These are phyloP conservation scores for Struthio camelus DNA, from an alignment of 2,113 vertebrate genomes.

Conservation along the genomic window DNA sequence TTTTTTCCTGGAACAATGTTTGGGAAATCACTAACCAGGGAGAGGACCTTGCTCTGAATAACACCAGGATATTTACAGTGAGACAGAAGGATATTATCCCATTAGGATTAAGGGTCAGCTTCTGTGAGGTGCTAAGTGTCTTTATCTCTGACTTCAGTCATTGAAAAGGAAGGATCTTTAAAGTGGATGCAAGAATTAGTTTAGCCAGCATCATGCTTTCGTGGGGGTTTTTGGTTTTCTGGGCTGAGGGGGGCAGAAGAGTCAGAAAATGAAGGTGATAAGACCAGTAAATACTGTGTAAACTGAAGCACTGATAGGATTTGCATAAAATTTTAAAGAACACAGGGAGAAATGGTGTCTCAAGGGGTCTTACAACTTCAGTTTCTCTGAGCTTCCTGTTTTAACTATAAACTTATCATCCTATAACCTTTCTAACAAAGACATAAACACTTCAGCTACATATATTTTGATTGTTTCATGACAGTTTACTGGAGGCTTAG, in stretches of 20 bases:
- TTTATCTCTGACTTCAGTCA: not conserved
- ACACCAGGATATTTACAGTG: not conserved
- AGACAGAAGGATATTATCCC: not conserved
- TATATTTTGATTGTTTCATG: constrained; percentile 82
- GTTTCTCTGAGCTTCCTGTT: constrained; percentile 56
- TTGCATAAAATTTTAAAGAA: constrained; percentile 39
- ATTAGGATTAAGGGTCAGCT: not conserved
- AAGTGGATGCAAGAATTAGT: not conserved
- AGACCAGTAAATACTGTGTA: constrained; percentile 21
- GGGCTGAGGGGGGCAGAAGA: not conserved
- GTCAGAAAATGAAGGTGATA: constrained; percentile 3
- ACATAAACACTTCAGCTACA: constrained; percentile 81
- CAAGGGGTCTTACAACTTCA: constrained; percentile 47
- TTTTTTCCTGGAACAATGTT: not conserved
- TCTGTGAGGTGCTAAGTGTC: not conserved
- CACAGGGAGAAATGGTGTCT: not conserved
- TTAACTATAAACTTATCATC: constrained; percentile 78
- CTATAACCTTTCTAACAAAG: constrained; percentile 82
- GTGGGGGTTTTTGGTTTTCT: not conserved
- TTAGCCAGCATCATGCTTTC: not conserved
- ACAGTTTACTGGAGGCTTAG: constrained; percentile 83
- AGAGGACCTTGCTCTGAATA: not conserved
- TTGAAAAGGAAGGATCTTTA: not conserved
- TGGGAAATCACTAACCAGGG: not conserved
- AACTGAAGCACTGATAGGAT: not conserved